phyloP scores from a whole-genome alignment of 1,140 invertebrate genomes.

The Rhizoglyphus robini region DNA sequence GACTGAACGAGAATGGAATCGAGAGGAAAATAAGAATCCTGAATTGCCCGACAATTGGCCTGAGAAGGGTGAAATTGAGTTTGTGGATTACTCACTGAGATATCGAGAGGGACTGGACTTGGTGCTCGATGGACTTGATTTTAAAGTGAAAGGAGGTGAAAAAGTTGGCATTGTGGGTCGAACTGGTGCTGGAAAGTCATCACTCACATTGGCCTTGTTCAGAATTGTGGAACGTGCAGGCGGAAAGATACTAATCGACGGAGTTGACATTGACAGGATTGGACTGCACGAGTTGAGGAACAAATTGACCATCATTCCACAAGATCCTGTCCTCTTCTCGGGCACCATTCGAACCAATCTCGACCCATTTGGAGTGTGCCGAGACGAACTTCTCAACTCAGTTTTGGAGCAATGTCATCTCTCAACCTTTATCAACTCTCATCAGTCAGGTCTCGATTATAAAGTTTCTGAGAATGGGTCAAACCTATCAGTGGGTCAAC shows the following conservation, averaged over 20 bases:
- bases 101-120: no score
- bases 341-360: no score
- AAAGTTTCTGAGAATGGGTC: conserved; percentile 33
- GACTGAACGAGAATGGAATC: conserved; percentile 34
- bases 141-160: conserved; percentile 53
- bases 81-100: conserved; percentile 40
- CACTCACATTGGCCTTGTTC: no score
- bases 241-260: conserved; percentile 64
- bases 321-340: conserved; percentile 81
- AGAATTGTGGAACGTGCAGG: no score
- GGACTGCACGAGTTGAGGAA: conserved; percentile 56
- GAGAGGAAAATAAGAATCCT: neutral
- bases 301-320: no score
- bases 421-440: conserved; percentile 43
- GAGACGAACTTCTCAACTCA: conserved; percentile 59
- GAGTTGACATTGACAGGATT: conserved; percentile 57
- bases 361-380: conserved; percentile 50
- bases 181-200: no score
- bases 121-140: conserved; percentile 50
- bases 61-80: conserved; percentile 25
- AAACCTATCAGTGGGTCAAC: no score
- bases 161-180: no score
- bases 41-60: conserved; percentile 28
- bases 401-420: conserved; percentile 64
- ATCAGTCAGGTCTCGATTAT: conserved; percentile 30